These are phyloP conservation scores for Cephus cinctus DNA, from an alignment of 1,140 invertebrate genomes.

Conservation along the genomic window DNA sequence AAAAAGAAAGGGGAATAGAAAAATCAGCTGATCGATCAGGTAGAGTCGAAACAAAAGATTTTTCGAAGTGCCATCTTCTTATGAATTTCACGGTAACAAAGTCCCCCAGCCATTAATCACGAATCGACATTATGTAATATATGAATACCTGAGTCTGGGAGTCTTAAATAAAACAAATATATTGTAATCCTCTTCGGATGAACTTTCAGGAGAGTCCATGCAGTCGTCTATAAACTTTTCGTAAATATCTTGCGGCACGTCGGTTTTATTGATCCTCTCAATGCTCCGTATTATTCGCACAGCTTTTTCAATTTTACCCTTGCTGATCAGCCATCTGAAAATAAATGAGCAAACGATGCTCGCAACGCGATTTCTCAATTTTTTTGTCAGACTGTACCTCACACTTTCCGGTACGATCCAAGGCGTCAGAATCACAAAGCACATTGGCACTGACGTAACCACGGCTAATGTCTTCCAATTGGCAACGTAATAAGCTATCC, in stretches of 20 bases:
- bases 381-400: constrained; percentile 28
- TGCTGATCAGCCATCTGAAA: constrained; percentile 64
- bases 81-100: too few relatives aligned
- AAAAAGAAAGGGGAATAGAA: neutral
- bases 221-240: constrained; percentile 39
- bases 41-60: too few relatives aligned
- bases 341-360: neutral
- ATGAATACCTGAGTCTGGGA: constrained; percentile 17
- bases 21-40: too few relatives aligned
- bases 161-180: constrained; percentile 22
- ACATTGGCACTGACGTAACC: constrained; percentile 45
- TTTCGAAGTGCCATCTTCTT: too few relatives aligned
- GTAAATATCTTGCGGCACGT: constrained; percentile 48
- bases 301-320: constrained; percentile 59
- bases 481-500: constrained; percentile 49
- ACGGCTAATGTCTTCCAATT: constrained; percentile 57
- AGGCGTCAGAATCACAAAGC: constrained; percentile 29
- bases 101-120: too few relatives aligned
- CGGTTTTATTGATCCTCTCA: constrained; percentile 63
- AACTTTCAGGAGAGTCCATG: constrained; percentile 7
- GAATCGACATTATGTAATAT: neutral
- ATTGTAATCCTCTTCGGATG: constrained; percentile 9
- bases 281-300: constrained; percentile 61
- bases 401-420: constrained; percentile 51
- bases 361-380: neutral